Percentiles rank a stretch among this genome's conserved stretches.
Evolutionary conservation across 2,113 vertebrate genomes (phyloP).

Genomic region (Phaethon lepturus): DNA sequence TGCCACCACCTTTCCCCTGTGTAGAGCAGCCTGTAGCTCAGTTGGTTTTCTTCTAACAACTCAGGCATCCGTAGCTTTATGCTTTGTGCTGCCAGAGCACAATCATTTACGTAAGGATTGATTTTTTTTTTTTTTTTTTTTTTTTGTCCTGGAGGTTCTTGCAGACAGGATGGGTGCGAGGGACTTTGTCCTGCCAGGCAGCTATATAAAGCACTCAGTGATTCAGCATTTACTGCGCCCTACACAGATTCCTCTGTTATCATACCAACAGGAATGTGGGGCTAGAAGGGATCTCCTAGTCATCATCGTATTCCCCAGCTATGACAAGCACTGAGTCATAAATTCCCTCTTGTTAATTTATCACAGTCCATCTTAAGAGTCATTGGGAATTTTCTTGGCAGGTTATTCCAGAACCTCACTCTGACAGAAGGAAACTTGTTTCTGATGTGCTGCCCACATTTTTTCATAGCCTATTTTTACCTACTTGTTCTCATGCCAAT

Average conservation of each 20-base stretch:
- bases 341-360: constrained; percentile 54
- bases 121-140: neutral
- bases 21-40: neutral
- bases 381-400: constrained; percentile 52
- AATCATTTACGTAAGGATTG: neutral
- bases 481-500: constrained; percentile 41
- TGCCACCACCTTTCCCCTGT: neutral
- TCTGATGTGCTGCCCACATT: constrained; percentile 56
- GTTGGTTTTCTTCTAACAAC: neutral
- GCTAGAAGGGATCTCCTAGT: constrained; percentile 59
- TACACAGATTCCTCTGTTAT: constrained; percentile 44
- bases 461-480: constrained; percentile 61
- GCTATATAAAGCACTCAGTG: constrained; percentile 30
- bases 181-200: constrained; percentile 47
- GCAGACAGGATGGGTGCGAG: neutral
- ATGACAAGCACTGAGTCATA: constrained; percentile 46
- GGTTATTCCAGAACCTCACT: constrained; percentile 44
- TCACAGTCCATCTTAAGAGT: constrained; percentile 44
- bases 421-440: constrained; percentile 57
- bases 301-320: constrained; percentile 21
- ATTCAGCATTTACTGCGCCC: constrained; percentile 50
- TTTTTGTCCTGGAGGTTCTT: neutral
- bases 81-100: neutral
- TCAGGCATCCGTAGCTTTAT: neutral
- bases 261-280: constrained; percentile 35